Conservation (phyloP, 37 sponge, comb jelly and placozoan genomes). For the Ianthella basta region DNA sequence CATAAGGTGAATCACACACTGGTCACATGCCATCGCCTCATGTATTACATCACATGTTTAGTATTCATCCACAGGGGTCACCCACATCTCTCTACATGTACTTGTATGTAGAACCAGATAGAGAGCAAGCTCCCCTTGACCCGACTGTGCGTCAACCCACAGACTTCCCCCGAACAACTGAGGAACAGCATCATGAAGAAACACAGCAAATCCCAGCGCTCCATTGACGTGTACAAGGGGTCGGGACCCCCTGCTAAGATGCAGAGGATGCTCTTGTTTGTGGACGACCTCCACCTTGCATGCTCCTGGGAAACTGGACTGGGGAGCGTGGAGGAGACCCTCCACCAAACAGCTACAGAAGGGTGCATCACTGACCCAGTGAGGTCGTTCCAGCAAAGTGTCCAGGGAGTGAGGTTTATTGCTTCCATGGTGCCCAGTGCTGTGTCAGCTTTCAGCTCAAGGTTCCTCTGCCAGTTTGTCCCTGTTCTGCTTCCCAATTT, state of each 20-base stretch:
- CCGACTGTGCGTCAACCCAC: background rate
- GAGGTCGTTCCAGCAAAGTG: slow-evolving; percentile 19
- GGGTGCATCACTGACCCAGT: slow-evolving; percentile 17
- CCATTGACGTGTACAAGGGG: background rate
- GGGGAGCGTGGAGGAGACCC: slow-evolving; percentile 20
- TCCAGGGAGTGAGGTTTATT: slow-evolving; percentile 40
- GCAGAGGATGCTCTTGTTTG: slow-evolving; percentile 34
- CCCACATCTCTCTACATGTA: too few species aligned
- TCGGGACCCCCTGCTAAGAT: background rate
- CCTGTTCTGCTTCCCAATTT: background rate
- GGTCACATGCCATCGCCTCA: too few species aligned
- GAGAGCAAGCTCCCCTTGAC: slow-evolving; percentile 10
- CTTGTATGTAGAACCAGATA: slow-evolving; percentile 36
- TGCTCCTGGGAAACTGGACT: background rate
- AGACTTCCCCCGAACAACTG: slow-evolving; percentile 17
- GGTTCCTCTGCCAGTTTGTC: slow-evolving; percentile 29
- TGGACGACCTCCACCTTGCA: slow-evolving; percentile 70
- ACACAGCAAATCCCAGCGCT: background rate
- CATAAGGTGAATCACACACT: too few species aligned
- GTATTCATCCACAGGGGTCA: too few species aligned
- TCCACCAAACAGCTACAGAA: slow-evolving; percentile 26
- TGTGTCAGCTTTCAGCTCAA: slow-evolving; percentile 12
- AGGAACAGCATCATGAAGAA: slow-evolving; percentile 31
- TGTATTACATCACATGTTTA: too few species aligned
- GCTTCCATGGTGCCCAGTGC: slow-evolving; percentile 31